phyloP scores from a whole-genome alignment of 2,113 vertebrate genomes.

The Addax nasomaculatus region DNA sequence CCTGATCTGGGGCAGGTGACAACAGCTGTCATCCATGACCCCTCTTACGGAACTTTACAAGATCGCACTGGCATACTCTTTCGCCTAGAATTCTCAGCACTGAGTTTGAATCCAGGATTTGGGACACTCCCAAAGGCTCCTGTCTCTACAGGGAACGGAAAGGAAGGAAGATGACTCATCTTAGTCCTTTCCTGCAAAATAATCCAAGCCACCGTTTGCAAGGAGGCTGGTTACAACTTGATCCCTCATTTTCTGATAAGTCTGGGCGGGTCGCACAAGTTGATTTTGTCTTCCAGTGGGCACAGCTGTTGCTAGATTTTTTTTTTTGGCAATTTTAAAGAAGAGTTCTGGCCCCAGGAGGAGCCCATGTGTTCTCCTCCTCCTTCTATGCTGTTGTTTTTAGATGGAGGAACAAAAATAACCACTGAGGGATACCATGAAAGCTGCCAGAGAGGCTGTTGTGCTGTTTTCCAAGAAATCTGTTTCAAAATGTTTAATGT shows the following conservation, averaged over 20 bases:
- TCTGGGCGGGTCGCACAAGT: background rate
- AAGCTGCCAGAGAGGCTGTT: background rate
- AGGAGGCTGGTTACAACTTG: background rate
- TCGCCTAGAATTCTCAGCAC: background rate
- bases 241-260: background rate
- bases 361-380: slow-evolving; percentile 28
- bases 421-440: background rate
- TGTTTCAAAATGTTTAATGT: slow-evolving; percentile 58
- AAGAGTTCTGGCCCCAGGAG: slow-evolving; percentile 24
- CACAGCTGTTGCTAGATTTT: background rate
- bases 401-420: slow-evolving; percentile 38
- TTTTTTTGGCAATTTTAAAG: background rate
- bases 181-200: background rate
- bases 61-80: background rate
- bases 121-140: background rate
- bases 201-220: background rate
- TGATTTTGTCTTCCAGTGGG: background rate
- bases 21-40: background rate
- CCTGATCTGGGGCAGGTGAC: background rate
- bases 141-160: background rate
- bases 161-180: background rate
- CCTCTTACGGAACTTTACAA: background rate
- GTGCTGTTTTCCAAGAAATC: slow-evolving; percentile 29
- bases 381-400: slow-evolving; percentile 54
- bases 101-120: background rate